Base-by-base conservation (phyloP, 2,113 vertebrate genomes). In the Ophthalmotilapia sp. region DNA sequence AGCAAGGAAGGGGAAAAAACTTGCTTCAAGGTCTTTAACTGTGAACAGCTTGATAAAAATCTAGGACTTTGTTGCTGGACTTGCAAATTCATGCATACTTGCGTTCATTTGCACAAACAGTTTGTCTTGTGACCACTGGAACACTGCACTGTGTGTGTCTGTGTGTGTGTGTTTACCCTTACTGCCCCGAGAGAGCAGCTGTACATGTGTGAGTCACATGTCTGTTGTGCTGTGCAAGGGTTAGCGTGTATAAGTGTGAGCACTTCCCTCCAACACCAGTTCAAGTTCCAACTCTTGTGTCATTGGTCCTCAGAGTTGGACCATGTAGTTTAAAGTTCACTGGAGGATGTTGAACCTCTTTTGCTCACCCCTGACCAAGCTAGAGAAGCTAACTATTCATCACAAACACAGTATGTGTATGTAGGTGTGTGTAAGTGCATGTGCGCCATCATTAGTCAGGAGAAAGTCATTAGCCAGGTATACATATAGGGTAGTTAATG, bases 201-300 rank as follows among this genome's bases (percentile, higher is more conserved):
- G 73, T 79, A 53, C 84, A 47, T 42, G 89, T 80, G 81, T 73
- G 65, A 91, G 86, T 94, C 95, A 94, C 93, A 90, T 94, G 93
- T 54, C 82, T 54, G n/a, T 29, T 9, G 5, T 33, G 62, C 38
- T 79, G 86, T 33, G 58, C 47, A 49, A 86, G 84, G 90, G 85
- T 93, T 84, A 90, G 79, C 0, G 36, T 93, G 94, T 92, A 81
- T 90, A 94, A 79, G 86, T 91, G 87, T 91, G 89, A 94, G 33
- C 83, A 84, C 92, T 73, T 79, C 38, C 56, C 87, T 83, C 51
- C 58, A 51, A 40, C 49, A 14, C 42, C 0, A 5, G 11, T 56
- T 2, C 26, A 75, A 15, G 15, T 23, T 73, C 23, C 42, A 33
- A 13, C 77, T 79, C 15, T 14, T 31, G 55, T 47, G 15, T 33